Evolutionary conservation across 2,797 vertebrate genomes (phyloP), one percentile per base, ranked within the genome.

Genomic region (Podarcis lilfordi): DNA sequence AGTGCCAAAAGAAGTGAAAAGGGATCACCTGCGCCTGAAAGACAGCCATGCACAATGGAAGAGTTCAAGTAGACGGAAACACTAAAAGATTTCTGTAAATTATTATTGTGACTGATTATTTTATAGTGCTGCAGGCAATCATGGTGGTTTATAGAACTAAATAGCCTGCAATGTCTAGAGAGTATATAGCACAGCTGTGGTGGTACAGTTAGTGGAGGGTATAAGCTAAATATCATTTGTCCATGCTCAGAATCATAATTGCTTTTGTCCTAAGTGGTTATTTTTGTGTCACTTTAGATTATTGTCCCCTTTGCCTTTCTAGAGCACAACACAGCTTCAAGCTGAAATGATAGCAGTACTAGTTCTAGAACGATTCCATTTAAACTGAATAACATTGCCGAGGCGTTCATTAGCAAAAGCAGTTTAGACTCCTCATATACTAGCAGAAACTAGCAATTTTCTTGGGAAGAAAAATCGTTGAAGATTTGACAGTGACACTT

Each of bases 201-300:
- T 76, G 68, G 27, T 85, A 11, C 21, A 88, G 72, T 55, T 75
- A 80, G 21, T 35, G 77, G 35, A 92, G 32, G 21, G 43, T 85
- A n/a, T 5, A 77, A 78, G 29, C 82, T 64, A 87, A 86, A 80
- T 84, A 29, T 88, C 74, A 59, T 89, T 92, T 90, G 35, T 87
- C n/a, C 75, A 79, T 90, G 43, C 19, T 85, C 43, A 35, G 13
- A 76, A 79, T 64, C 80, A 71, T 90, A 87, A 84, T 84, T 84
- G 82, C 76, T 91, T 45, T 59, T 40, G 82, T 40, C 29, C 59
- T 86, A 61, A 37, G 76, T 82, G 37, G 50, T 72, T 91, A 88
- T 92, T 92, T 84, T 88, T 59, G 69, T 68, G 79, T 86, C 80
- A 74, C 66, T 88, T 88, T 85, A 37, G 64, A 88, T 88, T 86